Percentiles rank a stretch among this genome's conserved stretches.
These are phyloP conservation scores for Masticophis lateralis DNA, from an alignment of 2,797 vertebrate species.

Conservation along the genomic window DNA sequence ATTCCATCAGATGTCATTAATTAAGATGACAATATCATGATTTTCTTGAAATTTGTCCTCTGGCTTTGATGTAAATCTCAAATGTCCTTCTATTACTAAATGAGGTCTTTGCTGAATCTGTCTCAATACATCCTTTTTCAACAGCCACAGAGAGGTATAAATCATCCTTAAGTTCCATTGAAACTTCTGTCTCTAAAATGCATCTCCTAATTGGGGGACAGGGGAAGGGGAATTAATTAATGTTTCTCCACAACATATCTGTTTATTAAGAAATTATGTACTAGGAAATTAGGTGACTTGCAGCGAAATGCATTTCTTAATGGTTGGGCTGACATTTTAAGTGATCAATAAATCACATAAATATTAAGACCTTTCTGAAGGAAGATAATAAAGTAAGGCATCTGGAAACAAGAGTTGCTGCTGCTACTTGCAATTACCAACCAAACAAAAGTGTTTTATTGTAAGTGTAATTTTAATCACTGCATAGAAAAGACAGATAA, in stretches of 20 bases:
- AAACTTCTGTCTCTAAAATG: constrained; percentile 62
- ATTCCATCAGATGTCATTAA: constrained; percentile 49
- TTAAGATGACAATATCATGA: constrained; percentile 62
- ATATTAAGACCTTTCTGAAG: constrained; percentile 75
- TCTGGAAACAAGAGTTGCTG: constrained; percentile 65
- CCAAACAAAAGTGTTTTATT: constrained; percentile 76
- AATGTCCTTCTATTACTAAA: constrained; percentile 6
- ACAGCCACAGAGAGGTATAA: constrained; percentile 31
- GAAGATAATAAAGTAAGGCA: constrained; percentile 73
- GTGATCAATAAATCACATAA: constrained; percentile 74
- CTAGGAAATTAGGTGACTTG: constrained; percentile 71
- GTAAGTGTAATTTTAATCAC: constrained; percentile 69
- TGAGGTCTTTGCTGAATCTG: constrained; percentile 5
- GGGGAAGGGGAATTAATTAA: constrained; percentile 72
- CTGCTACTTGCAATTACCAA: constrained; percentile 66
- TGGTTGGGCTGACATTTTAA: constrained; percentile 72
- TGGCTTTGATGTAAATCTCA: constrained; percentile 56
- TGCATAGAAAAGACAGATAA: constrained; percentile 53
- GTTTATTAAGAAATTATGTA: constrained; percentile 80
- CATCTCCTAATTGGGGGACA: constrained; percentile 59
- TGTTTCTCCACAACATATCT: constrained; percentile 68
- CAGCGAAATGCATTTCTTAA: constrained; percentile 72
- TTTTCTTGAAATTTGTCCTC: constrained; percentile 48
- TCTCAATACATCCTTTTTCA: constrained; percentile 12
- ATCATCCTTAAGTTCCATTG: constrained; percentile 50